A percentile compares a stretch with the other conserved stretches of the same genome.
phyloP scores from a whole-genome alignment of 2,888 invertebrate genomes.

The Petrolisthes cinctipes region DNA sequence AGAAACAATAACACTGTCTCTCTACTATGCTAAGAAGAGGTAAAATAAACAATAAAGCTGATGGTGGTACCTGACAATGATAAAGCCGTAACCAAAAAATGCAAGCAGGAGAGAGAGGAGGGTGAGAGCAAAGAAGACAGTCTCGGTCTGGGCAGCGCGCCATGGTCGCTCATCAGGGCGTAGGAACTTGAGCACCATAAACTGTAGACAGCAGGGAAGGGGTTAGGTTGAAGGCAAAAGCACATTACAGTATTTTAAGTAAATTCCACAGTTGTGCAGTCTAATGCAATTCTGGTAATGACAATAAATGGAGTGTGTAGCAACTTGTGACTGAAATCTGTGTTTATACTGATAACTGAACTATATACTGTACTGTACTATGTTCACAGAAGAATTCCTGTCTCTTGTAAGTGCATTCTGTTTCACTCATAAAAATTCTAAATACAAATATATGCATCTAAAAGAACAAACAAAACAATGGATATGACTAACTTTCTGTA shows the following conservation, averaged over 20 bases:
- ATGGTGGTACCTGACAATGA: constrained; percentile 72
- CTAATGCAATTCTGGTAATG: not conserved
- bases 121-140: constrained; percentile 79
- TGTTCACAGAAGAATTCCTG: no score
- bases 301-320: not conserved
- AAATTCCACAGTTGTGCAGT: not conserved
- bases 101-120: constrained; percentile 78
- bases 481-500: constrained; percentile 73
- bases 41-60: not conserved
- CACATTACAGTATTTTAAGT: no score
- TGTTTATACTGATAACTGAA: no score
- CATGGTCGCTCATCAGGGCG: constrained; percentile 78
- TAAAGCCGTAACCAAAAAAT: constrained; percentile 76
- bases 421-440: no score
- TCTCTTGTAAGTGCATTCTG: no score
- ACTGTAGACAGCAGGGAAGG: constrained; percentile 66
- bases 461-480: no score
- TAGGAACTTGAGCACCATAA: constrained; percentile 77
- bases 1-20: no score
- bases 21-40: not conserved
- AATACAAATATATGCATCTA: no score
- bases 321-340: no score
- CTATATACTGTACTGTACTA: no score
- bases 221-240: no score
- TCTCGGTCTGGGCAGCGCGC: constrained; percentile 82